Evolutionary conservation across 2,888 invertebrate species (phyloP), one percentile per base, ranked within the genome.

Genomic region (Hemicrepidius hirtus): DNA sequence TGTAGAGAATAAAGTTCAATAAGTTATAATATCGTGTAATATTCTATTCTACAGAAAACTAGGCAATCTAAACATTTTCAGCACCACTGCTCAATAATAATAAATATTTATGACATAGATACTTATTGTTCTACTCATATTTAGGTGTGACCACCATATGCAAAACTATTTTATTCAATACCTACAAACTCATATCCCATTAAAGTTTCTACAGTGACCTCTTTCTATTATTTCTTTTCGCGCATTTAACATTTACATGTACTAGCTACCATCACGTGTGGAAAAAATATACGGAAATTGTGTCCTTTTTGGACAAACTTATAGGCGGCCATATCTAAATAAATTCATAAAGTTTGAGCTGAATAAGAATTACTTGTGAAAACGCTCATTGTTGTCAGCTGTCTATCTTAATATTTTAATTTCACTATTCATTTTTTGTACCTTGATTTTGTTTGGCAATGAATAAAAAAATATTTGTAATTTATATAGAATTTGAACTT

Each of bases 131-230:
- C 73, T 73, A 75, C 68, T 74, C 77, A 74, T 76, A 77, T 76
- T 76, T 76, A 77, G 77, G 77, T 77, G 77, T 77, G 77, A 77
- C 77, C 77, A 77, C 77, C 77, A 75, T 75, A 75, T 76, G 76
- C 77, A 76, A 75, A 76, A 73, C 68, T 71, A 74, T 77, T 75
- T 77, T 75, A 76, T 75, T 75, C 75, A 75, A 74, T 75, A 72
- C 69, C 72, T 72, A 69, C 68, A 73, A 68, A 63, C 41, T 64
- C 59, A 50, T 71, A 70, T 71, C 73, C 73, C 71, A 71, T 75
- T 72, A 65, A 66, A 67, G 71, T 71, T 71, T 67, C 75, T 71
- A 73, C 68, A 68, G 50, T 75, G 75, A 75, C 71, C 71, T 68
- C 70, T 68, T 74, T 75, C 41, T 71, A 49, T 67, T 50, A 62